These are phyloP conservation scores for Eucidaris tribuloides DNA, from an alignment of 35 echinoderm and acorn worm genomes.

Conservation along the genomic window DNA sequence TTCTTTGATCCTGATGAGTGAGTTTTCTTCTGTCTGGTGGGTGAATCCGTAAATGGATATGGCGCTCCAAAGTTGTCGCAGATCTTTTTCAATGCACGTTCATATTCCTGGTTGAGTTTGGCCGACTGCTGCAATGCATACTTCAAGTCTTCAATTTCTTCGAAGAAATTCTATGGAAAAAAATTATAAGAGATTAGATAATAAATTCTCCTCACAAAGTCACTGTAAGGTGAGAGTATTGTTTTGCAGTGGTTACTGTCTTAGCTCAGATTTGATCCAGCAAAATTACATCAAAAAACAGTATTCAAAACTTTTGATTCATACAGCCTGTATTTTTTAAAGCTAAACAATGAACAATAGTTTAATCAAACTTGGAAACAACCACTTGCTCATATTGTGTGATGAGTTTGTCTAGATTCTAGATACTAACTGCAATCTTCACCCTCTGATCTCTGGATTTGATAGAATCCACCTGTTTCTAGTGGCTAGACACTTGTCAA, in stretches of 20 bases:
- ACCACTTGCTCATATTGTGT: too few relatives aligned
- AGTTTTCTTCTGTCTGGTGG: background rate
- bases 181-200: background rate
- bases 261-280: background rate
- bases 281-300: background rate
- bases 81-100: slow-evolving; percentile 64
- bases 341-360: background rate
- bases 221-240: background rate
- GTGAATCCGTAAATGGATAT: slow-evolving; percentile 33
- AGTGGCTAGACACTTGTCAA: too few relatives aligned
- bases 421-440: too few relatives aligned
- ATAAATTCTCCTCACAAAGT: background rate
- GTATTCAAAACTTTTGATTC: background rate
- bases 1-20: background rate
- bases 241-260: background rate
- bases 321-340: background rate
- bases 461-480: too few relatives aligned
- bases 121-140: slow-evolving; percentile 94
- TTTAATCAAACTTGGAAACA: too few relatives aligned
- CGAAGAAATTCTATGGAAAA: slow-evolving; percentile 85
- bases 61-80: slow-evolving; percentile 80
- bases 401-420: too few relatives aligned
- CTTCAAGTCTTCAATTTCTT: slow-evolving; percentile 97
- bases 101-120: slow-evolving; percentile 90
- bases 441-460: too few relatives aligned